Conservation (phyloP, 2,888 invertebrate genomes). For the Alloplasta piceator region DNA sequence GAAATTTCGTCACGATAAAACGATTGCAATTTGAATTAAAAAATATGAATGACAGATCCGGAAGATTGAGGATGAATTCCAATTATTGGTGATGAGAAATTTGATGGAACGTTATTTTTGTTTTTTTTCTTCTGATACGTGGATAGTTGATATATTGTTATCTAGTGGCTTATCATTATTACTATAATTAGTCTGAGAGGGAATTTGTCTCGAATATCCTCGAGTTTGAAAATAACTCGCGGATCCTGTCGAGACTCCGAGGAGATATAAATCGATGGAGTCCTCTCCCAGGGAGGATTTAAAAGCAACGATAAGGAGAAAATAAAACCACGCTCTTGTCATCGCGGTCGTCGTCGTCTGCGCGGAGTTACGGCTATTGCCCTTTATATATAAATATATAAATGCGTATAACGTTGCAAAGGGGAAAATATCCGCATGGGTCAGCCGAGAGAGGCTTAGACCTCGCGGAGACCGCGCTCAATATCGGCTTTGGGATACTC, state of each 20-base stretch:
- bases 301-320: constrained; percentile 64
- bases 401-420: constrained; percentile 67
- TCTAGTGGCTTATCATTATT: neutral
- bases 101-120: neutral
- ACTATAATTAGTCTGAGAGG: constrained; percentile 43
- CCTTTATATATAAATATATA: too few relatives aligned
- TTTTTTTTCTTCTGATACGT: neutral
- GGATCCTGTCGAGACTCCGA: constrained; percentile 30
- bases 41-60: too few relatives aligned
- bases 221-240: constrained; percentile 57
- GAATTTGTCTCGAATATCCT: constrained; percentile 28
- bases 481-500: constrained; percentile 82
- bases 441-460: constrained; percentile 83
- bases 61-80: too few relatives aligned
- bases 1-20: too few relatives aligned
- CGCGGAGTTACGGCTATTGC: constrained; percentile 23
- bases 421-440: constrained; percentile 83
- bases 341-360: constrained; percentile 44
- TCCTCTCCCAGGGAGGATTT: constrained; percentile 61
- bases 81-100: neutral
- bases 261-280: constrained; percentile 56
- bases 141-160: constrained; percentile 6
- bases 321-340: constrained; percentile 43
- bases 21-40: too few relatives aligned
- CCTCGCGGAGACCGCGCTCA: constrained; percentile 76